phyloP scores from a whole-genome alignment of 92 coral and sea anemone genomes.

The Palythoa caribaeorum region DNA sequence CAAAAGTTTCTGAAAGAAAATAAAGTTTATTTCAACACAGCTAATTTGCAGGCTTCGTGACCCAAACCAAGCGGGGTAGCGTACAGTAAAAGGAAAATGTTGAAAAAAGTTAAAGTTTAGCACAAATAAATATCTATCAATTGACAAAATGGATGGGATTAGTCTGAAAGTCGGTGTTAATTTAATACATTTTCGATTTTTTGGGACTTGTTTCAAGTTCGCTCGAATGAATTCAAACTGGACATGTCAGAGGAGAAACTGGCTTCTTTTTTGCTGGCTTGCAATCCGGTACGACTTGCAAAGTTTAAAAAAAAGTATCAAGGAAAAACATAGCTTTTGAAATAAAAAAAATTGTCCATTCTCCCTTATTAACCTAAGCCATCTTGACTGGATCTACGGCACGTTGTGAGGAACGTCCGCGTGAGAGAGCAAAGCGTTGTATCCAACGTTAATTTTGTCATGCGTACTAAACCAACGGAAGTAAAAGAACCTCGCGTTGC shows the following conservation, averaged over 20 bases:
- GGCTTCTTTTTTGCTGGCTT: constrained; percentile 14
- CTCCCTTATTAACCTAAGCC: too few species aligned
- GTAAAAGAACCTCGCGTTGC: background rate
- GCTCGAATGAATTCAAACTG: background rate
- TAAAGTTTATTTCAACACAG: background rate
- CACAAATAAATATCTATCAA: constrained; percentile 1
- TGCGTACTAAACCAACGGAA: background rate
- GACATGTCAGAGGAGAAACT: constrained; percentile 3
- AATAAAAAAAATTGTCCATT: background rate
- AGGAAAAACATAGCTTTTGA: background rate
- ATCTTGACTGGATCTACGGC: too few species aligned
- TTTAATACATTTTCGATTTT: constrained; percentile 19
- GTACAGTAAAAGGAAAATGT: constrained; percentile 7
- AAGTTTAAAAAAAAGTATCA: background rate
- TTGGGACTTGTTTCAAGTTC: constrained; percentile 22
- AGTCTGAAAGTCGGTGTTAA: background rate
- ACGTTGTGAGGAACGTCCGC: too few species aligned
- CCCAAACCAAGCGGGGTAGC: background rate
- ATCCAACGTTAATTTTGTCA: too few species aligned
- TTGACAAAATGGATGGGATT: background rate
- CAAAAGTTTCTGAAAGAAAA: background rate
- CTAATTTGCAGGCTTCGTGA: constrained; percentile 1
- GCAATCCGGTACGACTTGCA: background rate
- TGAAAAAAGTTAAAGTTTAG: background rate
- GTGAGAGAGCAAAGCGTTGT: too few species aligned